Evolutionary conservation across 2,888 invertebrate species (phyloP), one percentile per base, ranked within the genome.

Genomic region (Teleogryllus oceanicus): DNA sequence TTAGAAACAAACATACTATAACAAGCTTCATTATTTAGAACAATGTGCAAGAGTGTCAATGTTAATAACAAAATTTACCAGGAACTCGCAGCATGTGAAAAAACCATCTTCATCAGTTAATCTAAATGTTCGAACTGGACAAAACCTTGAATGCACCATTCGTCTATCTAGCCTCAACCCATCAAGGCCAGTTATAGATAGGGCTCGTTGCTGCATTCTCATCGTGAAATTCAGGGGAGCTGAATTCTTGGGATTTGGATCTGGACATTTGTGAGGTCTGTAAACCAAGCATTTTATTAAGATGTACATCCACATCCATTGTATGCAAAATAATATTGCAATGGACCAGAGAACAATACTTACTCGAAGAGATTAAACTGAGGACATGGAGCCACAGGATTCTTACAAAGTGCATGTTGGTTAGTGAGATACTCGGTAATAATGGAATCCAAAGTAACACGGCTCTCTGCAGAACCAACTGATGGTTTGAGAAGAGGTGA

Each of bases 391-490:
- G 96, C 95, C 89, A 99, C 97, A 0, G 99, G 99, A 88, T 98
- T 97, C 88, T 95, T 96, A 89, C 99, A 99, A 11, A 96, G 89
- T n/a, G 98, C 94, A 88, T 99, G 99, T 87, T 99, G 99, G 88
- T 97, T 97, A 84, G 97, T 94, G 79, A 99, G 90, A 88, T 98
- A 99, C 87, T 98, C 98, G 0, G 96, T 97, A 83, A 99, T 96
- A 85, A 99, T 98, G 76, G 94, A 94, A 87, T 97, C 95, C 49
- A 99, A 89, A 0, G 94, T 94, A 80, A 93, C 92, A 11, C 90
- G 85, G 78, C 88, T 88, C 18, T 84, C 83, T 50, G 83, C 80
- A 21, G 80, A 74, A 20, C 78, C 50, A 50, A 80, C 79, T 5
- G 62, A 62, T 18, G 62, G 62, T 62, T 80, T 11, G 75, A 79